Percentiles rank a stretch among this genome's conserved stretches.
These are phyloP conservation scores for Macrotus californicus DNA, from an alignment of 2,113 vertebrate species.

Conservation along the genomic window DNA sequence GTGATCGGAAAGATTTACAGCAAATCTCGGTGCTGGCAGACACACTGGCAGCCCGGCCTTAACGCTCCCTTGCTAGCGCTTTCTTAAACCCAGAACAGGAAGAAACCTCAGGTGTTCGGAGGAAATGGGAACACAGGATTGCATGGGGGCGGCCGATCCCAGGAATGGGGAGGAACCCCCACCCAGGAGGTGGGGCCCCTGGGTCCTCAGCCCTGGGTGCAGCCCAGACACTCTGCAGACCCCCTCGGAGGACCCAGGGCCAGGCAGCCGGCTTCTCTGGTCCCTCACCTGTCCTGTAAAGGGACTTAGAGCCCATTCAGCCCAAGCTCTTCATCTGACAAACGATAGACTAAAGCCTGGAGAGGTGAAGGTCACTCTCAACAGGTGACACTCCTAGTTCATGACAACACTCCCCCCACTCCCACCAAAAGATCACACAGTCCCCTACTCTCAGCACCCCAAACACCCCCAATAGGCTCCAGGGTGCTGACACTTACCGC, in stretches of 20 bases:
- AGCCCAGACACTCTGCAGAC: background rate
- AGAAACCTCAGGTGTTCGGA: background rate
- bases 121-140: background rate
- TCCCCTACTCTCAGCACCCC: background rate
- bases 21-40: slow-evolving; percentile 52
- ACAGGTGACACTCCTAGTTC: background rate
- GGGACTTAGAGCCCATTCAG: background rate
- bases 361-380: background rate
- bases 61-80: slow-evolving; percentile 27
- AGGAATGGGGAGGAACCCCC: fast-evolving
- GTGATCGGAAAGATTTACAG: slow-evolving; percentile 74
- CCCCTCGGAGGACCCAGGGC: background rate
- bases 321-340: background rate
- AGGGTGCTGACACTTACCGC: slow-evolving; percentile 85
- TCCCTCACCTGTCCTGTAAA: background rate
- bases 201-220: background rate
- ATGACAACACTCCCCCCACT: background rate
- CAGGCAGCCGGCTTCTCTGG: background rate
- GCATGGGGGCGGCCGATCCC: background rate
- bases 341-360: background rate
- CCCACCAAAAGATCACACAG: background rate
- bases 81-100: slow-evolving; percentile 3
- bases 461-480: background rate
- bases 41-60: slow-evolving; percentile 38
- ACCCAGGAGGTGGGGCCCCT: background rate